These are phyloP conservation scores for Eupithecia pulchellata DNA, from an alignment of 2,888 invertebrate species.

Conservation along the genomic window DNA sequence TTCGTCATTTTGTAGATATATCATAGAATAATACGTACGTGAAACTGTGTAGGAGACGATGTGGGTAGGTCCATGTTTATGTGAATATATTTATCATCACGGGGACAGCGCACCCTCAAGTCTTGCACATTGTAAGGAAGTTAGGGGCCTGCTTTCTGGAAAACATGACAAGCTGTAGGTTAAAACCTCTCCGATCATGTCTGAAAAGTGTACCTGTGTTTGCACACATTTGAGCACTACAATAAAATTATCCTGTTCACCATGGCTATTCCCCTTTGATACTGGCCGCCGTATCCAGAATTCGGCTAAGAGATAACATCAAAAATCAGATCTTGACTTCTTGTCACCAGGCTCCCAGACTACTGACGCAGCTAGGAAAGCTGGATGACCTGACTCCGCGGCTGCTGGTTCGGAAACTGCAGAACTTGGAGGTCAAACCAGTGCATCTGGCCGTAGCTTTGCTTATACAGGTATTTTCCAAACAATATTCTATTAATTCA, in stretches of 20 bases:
- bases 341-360: slow-evolving; percentile 64
- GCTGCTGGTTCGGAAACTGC: slow-evolving; percentile 61
- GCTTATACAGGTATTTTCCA: slow-evolving; percentile 64
- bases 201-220: too few species aligned
- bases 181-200: too few species aligned
- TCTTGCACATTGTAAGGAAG: too few species aligned
- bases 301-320: not conserved
- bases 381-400: slow-evolving; percentile 71
- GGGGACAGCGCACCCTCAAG: too few species aligned
- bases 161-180: too few species aligned
- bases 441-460: slow-evolving; percentile 69
- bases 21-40: too few species aligned
- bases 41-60: not conserved
- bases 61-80: not conserved
- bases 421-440: slow-evolving; percentile 65
- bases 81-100: not conserved
- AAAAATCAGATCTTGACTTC: not conserved
- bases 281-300: not conserved
- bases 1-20: not conserved
- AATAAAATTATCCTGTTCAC: too few species aligned
- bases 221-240: too few species aligned
- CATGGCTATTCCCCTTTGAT: not conserved
- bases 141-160: too few species aligned
- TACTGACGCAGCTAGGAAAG: slow-evolving; percentile 65
- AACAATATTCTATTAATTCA: not conserved